Conservation (phyloP, 2,797 vertebrate genomes). For the Tragopan temminckii region DNA sequence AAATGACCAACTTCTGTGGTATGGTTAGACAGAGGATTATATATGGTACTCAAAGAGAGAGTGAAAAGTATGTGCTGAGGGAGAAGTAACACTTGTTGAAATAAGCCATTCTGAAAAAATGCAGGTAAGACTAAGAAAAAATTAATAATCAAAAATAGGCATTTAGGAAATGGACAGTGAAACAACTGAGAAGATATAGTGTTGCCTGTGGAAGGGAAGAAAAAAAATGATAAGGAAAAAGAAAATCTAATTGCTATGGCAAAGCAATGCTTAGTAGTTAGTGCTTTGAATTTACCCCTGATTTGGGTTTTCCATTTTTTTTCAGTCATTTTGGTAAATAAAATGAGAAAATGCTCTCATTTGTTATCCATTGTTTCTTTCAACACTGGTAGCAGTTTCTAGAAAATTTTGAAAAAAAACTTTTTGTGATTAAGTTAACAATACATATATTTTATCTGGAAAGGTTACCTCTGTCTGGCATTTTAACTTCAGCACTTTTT, state of each 20-base stretch:
- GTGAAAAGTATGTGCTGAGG: not conserved
- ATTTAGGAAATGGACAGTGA: not conserved
- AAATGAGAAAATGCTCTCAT: not conserved
- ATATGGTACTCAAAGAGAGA: not conserved
- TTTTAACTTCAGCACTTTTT: conserved; percentile 42
- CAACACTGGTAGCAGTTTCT: not conserved
- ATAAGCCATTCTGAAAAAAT: not conserved
- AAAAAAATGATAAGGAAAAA: not conserved
- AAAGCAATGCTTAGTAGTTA: not conserved
- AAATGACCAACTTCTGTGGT: not conserved
- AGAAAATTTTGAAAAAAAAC: conserved; percentile 22
- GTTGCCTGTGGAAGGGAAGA: not conserved
- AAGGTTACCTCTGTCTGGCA: conserved; percentile 31
- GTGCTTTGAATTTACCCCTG: not conserved
- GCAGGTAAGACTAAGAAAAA: not conserved
- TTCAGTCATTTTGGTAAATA: not conserved
- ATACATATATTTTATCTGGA: conserved; percentile 23
- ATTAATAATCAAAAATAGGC: not conserved
- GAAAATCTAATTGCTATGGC: not conserved
- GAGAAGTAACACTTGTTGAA: not conserved
- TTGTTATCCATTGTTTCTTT: conserved; percentile 17
- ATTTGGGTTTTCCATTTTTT: not conserved
- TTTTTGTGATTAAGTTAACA: conserved; percentile 36
- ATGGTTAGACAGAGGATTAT: not conserved
- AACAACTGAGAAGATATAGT: not conserved